Evolutionary conservation across 2,888 invertebrate species (phyloP), one percentile per base, ranked within the genome.

Genomic region (Cenopis cana): DNA sequence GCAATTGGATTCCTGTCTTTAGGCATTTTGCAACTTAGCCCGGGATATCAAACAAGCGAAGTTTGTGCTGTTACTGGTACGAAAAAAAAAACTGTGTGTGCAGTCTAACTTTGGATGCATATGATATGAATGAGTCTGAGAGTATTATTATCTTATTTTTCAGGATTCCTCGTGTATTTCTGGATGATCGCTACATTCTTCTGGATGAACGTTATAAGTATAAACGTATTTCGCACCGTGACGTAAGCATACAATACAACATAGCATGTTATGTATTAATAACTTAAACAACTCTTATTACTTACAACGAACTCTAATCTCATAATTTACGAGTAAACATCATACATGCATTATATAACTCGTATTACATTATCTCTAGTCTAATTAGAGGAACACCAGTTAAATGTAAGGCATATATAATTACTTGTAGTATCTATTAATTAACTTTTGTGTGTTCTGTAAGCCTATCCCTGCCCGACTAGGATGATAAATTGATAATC

Each of bases 121-220:
- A 14, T 41, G 14, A 41, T 41, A 14, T 41, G 6, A 4, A 14
- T 38, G 6, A 14, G n/a, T 46, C n/a, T 46, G 46, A 46, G n/a
- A 46, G n/a, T 46, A 46, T 41, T 41, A 5, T n/a, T 14, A 41
- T 41, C 41, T 41, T 50, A 6, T 14, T 62, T 69, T 83, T 56
- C 80, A 95, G 95, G 94, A 14, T 95, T 95, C 77, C 77, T 93
- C 12, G 87, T 95, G 10, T 95, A 95, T 80, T 94, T 94, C 75
- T 94, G 95, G 85, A 95, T 95, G 89, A 88, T 96, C 81, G 94
- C 95, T 1, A 94, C 95, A n/a, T 96, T 96, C 86, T 95, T 96
- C 81, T 96, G 96, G 96, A 89, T 96, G 86, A 96, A 95, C 79
- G 91, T 95, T 8, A 94, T 96, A 29, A 94, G 95, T 49, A 95